phyloP scores from a whole-genome alignment of 2,113 vertebrate species.

The Ivindomyrus marchei region DNA sequence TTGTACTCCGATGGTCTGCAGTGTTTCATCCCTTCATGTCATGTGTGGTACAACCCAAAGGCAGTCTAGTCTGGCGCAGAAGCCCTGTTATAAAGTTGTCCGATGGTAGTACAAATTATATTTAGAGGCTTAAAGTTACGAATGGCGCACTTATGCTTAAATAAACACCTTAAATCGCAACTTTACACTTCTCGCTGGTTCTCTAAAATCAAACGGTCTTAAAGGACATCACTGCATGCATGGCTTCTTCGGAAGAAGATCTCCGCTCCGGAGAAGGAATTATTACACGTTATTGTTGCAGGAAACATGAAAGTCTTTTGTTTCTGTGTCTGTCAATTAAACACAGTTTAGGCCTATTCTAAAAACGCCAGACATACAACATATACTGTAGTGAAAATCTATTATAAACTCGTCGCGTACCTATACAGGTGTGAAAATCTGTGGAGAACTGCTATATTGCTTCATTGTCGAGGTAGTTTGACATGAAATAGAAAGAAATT shows the following conservation, averaged over 20 bases:
- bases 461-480: neutral
- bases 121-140: neutral
- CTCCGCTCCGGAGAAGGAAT: conserved; percentile 63
- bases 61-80: neutral
- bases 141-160: neutral
- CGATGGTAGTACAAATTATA: neutral
- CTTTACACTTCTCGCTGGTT: neutral
- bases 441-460: neutral
- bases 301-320: conserved; percentile 29
- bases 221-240: conserved; percentile 52
- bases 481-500: neutral
- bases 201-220: neutral
- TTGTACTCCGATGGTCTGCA: neutral
- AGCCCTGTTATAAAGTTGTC: conserved; percentile 17
- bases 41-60: conserved; percentile 34
- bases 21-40: neutral
- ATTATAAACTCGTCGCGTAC: neutral
- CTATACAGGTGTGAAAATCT: neutral
- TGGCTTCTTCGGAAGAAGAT: conserved; percentile 69
- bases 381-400: neutral
- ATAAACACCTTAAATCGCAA: neutral
- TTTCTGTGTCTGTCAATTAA: neutral
- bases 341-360: neutral
- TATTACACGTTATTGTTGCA: conserved; percentile 63
- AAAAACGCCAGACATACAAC: neutral